These are phyloP conservation scores for Notamacropus eugenii DNA, from an alignment of 2,797 vertebrate genomes.

Conservation along the genomic window DNA sequence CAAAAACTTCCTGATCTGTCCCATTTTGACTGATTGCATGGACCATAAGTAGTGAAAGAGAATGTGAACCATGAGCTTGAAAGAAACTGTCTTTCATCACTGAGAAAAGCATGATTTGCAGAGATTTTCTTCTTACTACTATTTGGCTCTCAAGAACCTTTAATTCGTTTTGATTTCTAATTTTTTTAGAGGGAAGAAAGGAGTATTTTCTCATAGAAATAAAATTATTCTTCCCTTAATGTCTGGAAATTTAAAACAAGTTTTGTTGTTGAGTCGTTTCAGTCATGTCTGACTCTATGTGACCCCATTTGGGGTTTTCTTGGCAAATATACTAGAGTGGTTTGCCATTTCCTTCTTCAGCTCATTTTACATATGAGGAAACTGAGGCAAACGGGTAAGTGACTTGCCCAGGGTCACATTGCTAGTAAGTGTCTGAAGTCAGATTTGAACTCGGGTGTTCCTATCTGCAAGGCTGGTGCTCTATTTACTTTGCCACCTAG, in stretches of 20 bases:
- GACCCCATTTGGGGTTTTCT: background rate
- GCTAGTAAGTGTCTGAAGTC: background rate
- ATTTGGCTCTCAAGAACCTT: background rate
- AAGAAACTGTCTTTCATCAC: constrained; percentile 38
- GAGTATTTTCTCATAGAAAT: background rate
- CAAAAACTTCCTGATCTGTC: constrained; percentile 55
- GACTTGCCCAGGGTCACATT: background rate
- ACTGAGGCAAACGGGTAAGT: background rate
- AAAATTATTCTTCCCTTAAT: background rate
- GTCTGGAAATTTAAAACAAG: background rate
- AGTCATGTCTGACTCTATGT: background rate
- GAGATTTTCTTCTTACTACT: constrained; percentile 7
- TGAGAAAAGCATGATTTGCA: background rate
- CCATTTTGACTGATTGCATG: constrained; percentile 35
- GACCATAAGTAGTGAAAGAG: constrained; percentile 22
- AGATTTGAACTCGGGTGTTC: background rate
- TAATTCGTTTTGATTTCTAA: background rate
- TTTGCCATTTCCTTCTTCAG: background rate
- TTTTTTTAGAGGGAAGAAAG: background rate
- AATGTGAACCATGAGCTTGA: constrained; percentile 47
- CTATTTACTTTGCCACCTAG: background rate
- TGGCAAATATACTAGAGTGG: background rate
- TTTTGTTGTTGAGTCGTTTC: background rate
- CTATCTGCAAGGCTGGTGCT: background rate
- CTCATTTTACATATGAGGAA: background rate